phyloP scores from a whole-genome alignment of 2,113 vertebrate genomes.

The Xenopus borealis region DNA sequence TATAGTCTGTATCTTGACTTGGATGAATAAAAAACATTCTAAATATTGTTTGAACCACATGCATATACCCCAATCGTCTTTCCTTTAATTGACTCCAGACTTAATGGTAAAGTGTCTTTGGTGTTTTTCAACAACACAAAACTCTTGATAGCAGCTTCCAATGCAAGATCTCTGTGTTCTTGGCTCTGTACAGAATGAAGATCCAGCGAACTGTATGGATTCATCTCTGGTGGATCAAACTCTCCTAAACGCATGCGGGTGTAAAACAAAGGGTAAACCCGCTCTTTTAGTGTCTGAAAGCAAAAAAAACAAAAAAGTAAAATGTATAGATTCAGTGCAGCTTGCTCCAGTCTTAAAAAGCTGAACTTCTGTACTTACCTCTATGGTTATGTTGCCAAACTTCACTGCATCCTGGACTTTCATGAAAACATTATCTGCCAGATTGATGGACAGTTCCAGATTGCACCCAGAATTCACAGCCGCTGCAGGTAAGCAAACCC shows the following conservation, averaged over 20 bases:
- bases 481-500: conserved; percentile 19
- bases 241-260: conserved; percentile 60
- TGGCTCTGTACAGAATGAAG: conserved; percentile 51
- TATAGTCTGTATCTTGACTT: no score
- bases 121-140: conserved; percentile 62
- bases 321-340: no score
- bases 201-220: conserved; percentile 55
- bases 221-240: conserved; percentile 61
- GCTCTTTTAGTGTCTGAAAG: conserved; percentile 50
- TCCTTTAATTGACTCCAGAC: not conserved
- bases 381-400: conserved; percentile 56
- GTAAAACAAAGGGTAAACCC: conserved; percentile 59
- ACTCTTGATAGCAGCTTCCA: conserved; percentile 60
- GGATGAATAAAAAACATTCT: no score
- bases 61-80: conserved; percentile 51
- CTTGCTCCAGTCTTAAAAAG: no score
- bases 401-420: conserved; percentile 51
- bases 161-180: conserved; percentile 48
- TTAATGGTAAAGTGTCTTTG: conserved; percentile 46
- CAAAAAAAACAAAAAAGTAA: not conserved
- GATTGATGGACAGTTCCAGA: conserved; percentile 54
- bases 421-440: conserved; percentile 55
- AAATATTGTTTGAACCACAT: no score
- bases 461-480: conserved; percentile 55
- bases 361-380: conserved; percentile 45